Conservation (phyloP, 2,113 vertebrate species). For the Platycercus adscitus region DNA sequence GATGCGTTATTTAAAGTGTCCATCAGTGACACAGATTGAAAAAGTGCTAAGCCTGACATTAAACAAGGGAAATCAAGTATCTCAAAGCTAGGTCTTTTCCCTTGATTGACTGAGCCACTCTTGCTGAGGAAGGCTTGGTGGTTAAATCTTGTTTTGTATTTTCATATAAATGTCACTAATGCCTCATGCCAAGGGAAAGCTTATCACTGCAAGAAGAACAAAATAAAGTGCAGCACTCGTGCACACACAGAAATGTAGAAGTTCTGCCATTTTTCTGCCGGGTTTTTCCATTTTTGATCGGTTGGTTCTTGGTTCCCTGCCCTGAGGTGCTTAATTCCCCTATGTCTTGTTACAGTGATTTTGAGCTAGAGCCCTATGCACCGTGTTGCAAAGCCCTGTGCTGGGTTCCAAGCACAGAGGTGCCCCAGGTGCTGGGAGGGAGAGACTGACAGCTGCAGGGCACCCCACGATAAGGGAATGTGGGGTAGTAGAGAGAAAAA, state of each 20-base stretch:
- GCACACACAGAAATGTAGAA: background rate
- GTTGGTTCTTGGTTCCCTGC: background rate
- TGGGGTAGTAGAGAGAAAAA: background rate
- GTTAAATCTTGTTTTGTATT: background rate
- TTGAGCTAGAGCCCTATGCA: background rate
- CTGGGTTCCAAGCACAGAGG: background rate
- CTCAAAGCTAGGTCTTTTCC: background rate
- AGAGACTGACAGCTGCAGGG: background rate
- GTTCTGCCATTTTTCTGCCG: background rate
- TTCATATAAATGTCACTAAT: background rate
- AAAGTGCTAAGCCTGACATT: background rate
- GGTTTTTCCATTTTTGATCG: background rate
- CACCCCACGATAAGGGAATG: accelerated
- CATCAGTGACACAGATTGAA: background rate
- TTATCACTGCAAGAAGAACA: background rate
- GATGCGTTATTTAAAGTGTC: background rate
- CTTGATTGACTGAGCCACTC: background rate
- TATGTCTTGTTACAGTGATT: accelerated
- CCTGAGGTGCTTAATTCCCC: background rate
- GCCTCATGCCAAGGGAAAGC: background rate
- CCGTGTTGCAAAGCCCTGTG: background rate
- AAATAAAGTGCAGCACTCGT: background rate
- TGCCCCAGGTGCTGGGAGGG: background rate
- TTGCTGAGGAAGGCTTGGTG: background rate
- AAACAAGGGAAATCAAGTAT: background rate